Percentiles rank a stretch among this genome's conserved stretches.
Conservation (phyloP, 2,797 vertebrate species). For the Spondyliosoma cantharus region DNA sequence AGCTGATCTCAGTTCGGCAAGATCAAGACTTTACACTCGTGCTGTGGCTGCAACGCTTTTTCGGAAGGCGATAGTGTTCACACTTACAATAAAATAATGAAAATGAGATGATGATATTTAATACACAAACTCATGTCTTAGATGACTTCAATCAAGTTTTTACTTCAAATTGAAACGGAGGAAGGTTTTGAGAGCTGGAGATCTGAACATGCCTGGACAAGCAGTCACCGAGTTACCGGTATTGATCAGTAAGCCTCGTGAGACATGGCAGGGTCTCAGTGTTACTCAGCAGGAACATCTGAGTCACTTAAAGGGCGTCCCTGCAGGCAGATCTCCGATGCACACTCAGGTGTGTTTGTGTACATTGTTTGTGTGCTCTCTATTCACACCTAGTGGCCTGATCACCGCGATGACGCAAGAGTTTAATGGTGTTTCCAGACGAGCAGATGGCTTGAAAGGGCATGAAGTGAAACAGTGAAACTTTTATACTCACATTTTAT, state of each 20-base stretch:
- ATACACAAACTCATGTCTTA: neutral
- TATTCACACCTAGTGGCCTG: conserved; percentile 7
- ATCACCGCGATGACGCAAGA: conserved; percentile 19
- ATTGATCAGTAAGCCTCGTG: conserved; percentile 7
- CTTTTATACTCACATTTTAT: conserved; percentile 18
- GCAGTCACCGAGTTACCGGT: conserved; percentile 1
- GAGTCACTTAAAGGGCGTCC: conserved; percentile 4
- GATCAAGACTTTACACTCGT: no score
- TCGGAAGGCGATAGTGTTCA: neutral
- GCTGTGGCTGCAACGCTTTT: neutral
- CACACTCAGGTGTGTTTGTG: neutral
- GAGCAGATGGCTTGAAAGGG: conserved; percentile 43
- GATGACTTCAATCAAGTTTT: neutral
- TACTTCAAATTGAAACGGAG: neutral
- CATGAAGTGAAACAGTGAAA: conserved; percentile 41
- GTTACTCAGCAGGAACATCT: conserved; percentile 19
- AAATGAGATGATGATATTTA: neutral
- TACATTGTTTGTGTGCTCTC: conserved; percentile 13
- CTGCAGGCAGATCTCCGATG: neutral
- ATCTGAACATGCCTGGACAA: conserved; percentile 20
- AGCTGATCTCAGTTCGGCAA: no score
- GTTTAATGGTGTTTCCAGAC: conserved; percentile 39
- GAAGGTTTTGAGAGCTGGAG: neutral
- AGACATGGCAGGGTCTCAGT: neutral
- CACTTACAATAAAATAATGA: neutral